These are phyloP conservation scores for Rugalucina vietnamica DNA, from an alignment of 2,888 invertebrate species.

Conservation along the genomic window DNA sequence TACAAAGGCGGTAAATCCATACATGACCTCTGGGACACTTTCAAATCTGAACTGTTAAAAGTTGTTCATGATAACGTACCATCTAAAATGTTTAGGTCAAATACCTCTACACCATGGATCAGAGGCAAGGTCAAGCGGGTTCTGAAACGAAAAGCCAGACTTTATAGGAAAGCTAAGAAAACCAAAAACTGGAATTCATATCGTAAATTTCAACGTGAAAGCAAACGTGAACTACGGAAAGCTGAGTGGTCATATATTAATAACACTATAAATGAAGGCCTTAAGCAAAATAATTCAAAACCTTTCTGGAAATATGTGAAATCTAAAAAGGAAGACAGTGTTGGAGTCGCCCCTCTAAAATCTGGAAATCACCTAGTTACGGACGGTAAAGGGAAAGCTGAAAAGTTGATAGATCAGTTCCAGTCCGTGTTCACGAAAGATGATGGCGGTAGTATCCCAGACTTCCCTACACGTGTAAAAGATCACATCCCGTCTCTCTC, in stretches of 20 bases:
- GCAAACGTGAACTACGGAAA: slow-evolving; percentile 9
- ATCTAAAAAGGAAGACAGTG: slow-evolving; percentile 23
- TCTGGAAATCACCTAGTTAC: slow-evolving; percentile 2
- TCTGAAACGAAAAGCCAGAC: not conserved
- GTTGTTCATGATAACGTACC: not conserved
- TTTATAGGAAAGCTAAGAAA: slow-evolving; percentile 29
- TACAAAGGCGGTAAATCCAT: too few relatives aligned
- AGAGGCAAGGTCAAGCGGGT: not conserved
- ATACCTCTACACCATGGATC: not conserved
- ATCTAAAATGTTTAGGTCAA: not conserved
- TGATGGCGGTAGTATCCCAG: not conserved
- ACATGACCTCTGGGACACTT: not conserved
- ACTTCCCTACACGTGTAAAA: not conserved
- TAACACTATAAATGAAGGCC: slow-evolving; percentile 17
- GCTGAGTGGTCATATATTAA: slow-evolving; percentile 27
- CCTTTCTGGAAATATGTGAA: slow-evolving; percentile 33
- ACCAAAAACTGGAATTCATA: slow-evolving; percentile 25
- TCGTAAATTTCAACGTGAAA: slow-evolving; percentile 17
- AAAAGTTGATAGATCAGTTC: slow-evolving; percentile 32
- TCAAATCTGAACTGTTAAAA: not conserved
- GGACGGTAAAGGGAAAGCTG: slow-evolving; percentile 40
- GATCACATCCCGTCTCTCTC: not conserved
- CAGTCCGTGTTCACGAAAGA: slow-evolving; percentile 35
- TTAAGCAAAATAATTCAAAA: slow-evolving; percentile 39
- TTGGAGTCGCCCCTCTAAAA: slow-evolving; percentile 27